Evolutionary conservation across 2,888 invertebrate genomes (phyloP).

Genomic region (Cecidostiba fungosa): DNA sequence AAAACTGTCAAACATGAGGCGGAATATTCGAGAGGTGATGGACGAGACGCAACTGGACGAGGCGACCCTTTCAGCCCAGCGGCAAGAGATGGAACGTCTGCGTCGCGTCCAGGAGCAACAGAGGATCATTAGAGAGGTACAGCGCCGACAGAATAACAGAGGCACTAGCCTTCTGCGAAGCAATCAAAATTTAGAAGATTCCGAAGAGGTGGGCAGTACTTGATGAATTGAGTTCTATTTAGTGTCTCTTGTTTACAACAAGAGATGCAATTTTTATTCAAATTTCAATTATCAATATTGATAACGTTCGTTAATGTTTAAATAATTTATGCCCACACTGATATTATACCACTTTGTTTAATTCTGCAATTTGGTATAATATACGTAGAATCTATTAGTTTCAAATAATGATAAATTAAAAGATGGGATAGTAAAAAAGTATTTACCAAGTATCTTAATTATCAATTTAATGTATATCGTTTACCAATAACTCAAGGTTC

Average conservation of each 20-base stretch:
- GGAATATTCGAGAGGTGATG: conserved; percentile 96
- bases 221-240: neutral
- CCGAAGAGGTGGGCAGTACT: conserved; percentile 58
- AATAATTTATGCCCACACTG: conserved; percentile 17
- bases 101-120: conserved; percentile 93
- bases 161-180: conserved; percentile 88
- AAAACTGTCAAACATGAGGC: conserved; percentile 85
- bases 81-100: conserved; percentile 94
- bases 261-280: neutral
- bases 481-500: conserved; percentile 67
- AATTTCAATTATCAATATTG: neutral
- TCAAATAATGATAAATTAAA: neutral
- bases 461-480: neutral
- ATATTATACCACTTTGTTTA: neutral
- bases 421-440: neutral
- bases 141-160: conserved; percentile 85
- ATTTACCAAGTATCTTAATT: neutral
- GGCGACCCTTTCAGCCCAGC: conserved; percentile 94
- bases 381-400: neutral
- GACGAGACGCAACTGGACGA: conserved; percentile 96
- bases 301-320: neutral
- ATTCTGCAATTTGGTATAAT: neutral
- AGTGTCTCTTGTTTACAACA: conserved; percentile 3
- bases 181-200: conserved; percentile 78
- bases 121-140: conserved; percentile 90